Evolutionary conservation across 1,140 invertebrate species (phyloP), one percentile per base, ranked within the genome.

Genomic region (Helicoverpa zea): DNA sequence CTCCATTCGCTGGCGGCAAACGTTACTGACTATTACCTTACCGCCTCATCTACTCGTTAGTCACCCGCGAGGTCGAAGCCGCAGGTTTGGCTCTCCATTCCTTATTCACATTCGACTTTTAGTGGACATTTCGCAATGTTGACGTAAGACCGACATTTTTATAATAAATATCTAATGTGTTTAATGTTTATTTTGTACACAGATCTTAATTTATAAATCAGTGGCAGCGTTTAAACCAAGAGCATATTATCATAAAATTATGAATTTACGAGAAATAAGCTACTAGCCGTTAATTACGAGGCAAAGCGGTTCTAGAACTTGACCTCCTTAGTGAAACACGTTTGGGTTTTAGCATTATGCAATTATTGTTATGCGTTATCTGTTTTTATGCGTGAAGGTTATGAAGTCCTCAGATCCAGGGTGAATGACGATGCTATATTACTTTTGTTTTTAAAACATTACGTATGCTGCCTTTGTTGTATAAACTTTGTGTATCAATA

Each of bases 251-350:
- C 68, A 79, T 82, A 82, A 68, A 58, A 73, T 63, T 82, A 82
- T 82, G 52, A 80, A 63, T 81, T 78, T 77, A 61, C 64, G 56
- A 52, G 66, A 61, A 79, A 64, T 73, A 73, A 80, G 59, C 64
- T 52, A 77, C 73, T 64, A 47, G 58, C 74, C 75, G 51, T 82
- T 84, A 83, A 79, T 82, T 79, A 78, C 80, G 66, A 81, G 76
- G 76, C 68, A 83, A 76, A 64, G 61, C 64, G 76, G 77, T 72
- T 86, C 79, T 81, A 88, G 90, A 91, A 93, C 91, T 93, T 93
- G 91, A 91, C 91, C 91, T 85, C 88, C 84, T 92, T 92, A 86
- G 83, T 59, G 81, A 87, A 89, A 89, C 83, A 88, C 87, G 86
- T 88, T 89, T 85, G 81, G 82, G 86, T 86, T 88, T 87, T 84